Base-by-base conservation (phyloP, 1,140 invertebrate species). In the Dendroctonus ponderosae region DNA sequence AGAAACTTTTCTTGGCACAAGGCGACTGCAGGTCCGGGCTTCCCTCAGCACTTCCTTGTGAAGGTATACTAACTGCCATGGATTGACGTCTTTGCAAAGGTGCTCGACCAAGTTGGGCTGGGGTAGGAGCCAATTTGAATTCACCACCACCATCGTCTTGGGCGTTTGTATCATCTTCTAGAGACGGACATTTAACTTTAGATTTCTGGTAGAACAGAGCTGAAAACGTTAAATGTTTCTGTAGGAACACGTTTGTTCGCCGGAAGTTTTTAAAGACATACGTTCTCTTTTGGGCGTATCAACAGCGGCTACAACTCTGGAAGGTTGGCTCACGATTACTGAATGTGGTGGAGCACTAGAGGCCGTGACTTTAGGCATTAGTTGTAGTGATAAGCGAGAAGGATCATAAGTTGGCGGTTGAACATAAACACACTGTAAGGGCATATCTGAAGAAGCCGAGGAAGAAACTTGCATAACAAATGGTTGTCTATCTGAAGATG, bases 41-140 rank as follows among this genome's bases (percentile, higher is more conserved):
- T 9, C 40, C 61, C 39, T 71, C 62, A n/a, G 54, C 42, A 40
- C 3, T 42, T 42, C 12, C 42, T 46, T 67, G 62, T 9, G 48
- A 51, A 44, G 15, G 6, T 7, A 26, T 7, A 37, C 11, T 62
- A 7, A 62, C 66, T 5, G 66, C 88, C 82, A 88, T 85, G 71
- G 89, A 91, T 72, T 91, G 87, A 78, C 91, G 82, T 79, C 91
- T 86, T 80, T 95, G 93, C 44, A 94, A 78, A 7, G 93, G 92
- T 15, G 93, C 92, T 72, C 89, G 86, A 51, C 94, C 93, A 66
- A 96, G 82, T 78, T 96, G 94, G 6, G 94, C 94, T 4, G 94
- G 94, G 3, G 94, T 97, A 0, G 94, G 94, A 11, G 93, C 93
- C 51, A 97, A 80, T 66, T 94, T 89, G 79, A 96, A 96, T 58